Percentiles rank a stretch among this genome's conserved stretches.
phyloP scores from a whole-genome alignment of 64 coral and sea anemone genomes.

The Pocillopora verrucosa region DNA sequence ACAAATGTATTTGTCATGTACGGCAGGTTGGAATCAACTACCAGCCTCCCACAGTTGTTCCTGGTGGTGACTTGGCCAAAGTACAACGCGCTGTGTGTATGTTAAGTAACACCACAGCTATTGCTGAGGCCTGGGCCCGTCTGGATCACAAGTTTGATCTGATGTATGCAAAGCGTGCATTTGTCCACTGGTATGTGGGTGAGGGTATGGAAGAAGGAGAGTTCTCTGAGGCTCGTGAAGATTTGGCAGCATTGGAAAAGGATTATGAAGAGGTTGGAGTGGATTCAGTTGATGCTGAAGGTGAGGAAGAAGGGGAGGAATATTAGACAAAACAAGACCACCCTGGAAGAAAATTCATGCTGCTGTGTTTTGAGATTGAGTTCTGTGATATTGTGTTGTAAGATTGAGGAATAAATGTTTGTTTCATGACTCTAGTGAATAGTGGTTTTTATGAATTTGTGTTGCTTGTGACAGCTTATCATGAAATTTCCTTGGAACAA shows the following conservation, averaged over 20 bases:
- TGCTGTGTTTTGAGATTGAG: too few relatives aligned
- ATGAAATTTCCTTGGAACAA: too few relatives aligned
- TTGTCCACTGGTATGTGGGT: slow-evolving; percentile 22
- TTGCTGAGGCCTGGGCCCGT: slow-evolving; percentile 7
- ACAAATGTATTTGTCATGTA: not conserved
- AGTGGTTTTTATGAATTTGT: too few relatives aligned
- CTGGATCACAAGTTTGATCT: slow-evolving; percentile 6
- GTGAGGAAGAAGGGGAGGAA: not conserved
- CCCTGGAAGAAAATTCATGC: not conserved
- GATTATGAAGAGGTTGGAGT: slow-evolving; percentile 19
- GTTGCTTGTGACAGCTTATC: too few relatives aligned
- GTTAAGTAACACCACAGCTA: slow-evolving; percentile 6
- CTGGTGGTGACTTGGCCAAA: not conserved
- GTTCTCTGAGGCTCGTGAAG: slow-evolving; percentile 28
- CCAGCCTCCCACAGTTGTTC: slow-evolving; percentile 8
- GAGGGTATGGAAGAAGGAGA: slow-evolving; percentile 31
- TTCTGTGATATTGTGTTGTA: too few relatives aligned
- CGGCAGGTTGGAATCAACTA: slow-evolving; percentile 1
- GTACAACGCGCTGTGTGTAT: not conserved
- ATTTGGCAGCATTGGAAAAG: slow-evolving; percentile 25
- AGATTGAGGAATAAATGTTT: too few relatives aligned
- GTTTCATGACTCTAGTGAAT: too few relatives aligned
- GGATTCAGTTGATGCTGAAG: not conserved
- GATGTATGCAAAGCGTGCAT: not conserved
- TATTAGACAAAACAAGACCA: not conserved